A percentile compares a stretch with the other conserved stretches of the same genome.
phyloP scores from a whole-genome alignment of 2,113 vertebrate genomes.

The Xiphophorus couchianus region DNA sequence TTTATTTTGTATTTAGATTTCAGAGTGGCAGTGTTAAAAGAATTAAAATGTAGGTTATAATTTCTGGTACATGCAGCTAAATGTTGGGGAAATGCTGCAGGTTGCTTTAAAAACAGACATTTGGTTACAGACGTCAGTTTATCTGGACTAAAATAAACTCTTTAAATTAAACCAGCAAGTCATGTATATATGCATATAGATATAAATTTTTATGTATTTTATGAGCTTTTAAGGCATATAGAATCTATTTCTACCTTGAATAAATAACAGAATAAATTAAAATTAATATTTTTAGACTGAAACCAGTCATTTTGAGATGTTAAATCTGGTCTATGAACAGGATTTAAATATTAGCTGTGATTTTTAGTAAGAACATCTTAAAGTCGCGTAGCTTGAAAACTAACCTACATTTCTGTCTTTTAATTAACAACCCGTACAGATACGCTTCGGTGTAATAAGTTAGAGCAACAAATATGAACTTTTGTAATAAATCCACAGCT shows the following conservation, averaged over 20 bases:
- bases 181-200: too few species aligned
- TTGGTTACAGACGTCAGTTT: too few species aligned
- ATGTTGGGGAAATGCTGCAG: too few species aligned
- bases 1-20: background rate
- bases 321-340: background rate
- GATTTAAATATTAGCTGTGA: background rate
- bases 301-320: too few species aligned
- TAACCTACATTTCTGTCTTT: background rate
- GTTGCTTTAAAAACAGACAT: too few species aligned
- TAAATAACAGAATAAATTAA: too few species aligned
- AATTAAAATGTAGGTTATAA: too few species aligned
- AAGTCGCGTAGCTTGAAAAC: background rate
- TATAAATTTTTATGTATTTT: too few species aligned
- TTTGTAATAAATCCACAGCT: slow-evolving; percentile 25
- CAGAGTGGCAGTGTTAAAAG: background rate
- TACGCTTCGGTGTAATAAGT: background rate
- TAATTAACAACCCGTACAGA: background rate
- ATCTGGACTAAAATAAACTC: too few species aligned
- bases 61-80: too few species aligned
- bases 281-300: too few species aligned
- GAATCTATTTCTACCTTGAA: background rate
- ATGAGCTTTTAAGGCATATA: background rate
- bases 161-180: too few species aligned
- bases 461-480: slow-evolving; percentile 15
- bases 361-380: background rate